Evolutionary conservation across 1,140 invertebrate species (phyloP).

Genomic region (Nymphalis io): DNA sequence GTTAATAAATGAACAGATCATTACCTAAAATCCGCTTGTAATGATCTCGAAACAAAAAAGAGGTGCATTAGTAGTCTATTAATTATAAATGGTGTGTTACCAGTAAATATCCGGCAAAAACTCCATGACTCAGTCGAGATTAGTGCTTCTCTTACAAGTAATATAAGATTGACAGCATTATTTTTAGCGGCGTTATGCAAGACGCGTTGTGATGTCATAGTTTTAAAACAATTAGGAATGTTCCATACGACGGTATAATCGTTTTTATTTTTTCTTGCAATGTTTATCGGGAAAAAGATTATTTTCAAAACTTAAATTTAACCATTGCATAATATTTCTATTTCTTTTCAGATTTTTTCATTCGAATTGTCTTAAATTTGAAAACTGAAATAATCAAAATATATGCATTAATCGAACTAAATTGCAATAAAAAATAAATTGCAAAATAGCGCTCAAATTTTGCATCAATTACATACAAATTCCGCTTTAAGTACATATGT

Average conservation of each 20-base stretch:
- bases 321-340: not conserved
- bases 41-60: conserved; percentile 24
- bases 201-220: conserved; percentile 18
- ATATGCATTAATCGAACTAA: no score
- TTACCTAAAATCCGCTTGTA: conserved; percentile 26
- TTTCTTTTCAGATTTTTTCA: not conserved
- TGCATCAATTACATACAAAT: no score
- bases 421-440: no score
- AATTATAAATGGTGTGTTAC: conserved; percentile 21
- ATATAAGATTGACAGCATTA: conserved; percentile 25
- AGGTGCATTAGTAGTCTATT: conserved; percentile 23
- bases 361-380: no score
- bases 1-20: conserved; percentile 9
- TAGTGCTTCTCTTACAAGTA: conserved; percentile 10
- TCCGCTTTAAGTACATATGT: conserved; percentile 7
- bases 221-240: conserved; percentile 36
- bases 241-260: not conserved
- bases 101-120: conserved; percentile 19
- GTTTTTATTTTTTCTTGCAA: no score
- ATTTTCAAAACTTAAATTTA: no score
- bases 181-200: conserved; percentile 20
- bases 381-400: no score
- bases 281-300: no score
- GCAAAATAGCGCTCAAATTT: no score
- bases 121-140: conserved; percentile 1